Conservation (phyloP, 2,797 vertebrate genomes). For the Brachymystax lenok region DNA sequence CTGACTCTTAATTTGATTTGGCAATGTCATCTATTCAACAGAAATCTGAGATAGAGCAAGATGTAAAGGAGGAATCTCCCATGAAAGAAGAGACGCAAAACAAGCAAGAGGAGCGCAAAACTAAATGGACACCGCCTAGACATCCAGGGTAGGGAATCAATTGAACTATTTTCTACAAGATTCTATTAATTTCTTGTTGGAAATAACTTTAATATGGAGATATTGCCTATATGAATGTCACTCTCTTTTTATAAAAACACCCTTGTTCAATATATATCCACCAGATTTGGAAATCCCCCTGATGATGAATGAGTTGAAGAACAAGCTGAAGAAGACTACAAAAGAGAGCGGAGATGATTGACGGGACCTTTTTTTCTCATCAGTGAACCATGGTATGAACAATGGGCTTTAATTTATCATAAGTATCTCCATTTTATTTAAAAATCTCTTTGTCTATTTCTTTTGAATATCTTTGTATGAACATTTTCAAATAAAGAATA, state of each 20-base stretch:
- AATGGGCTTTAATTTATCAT: no score
- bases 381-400: no score
- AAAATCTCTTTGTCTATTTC: no score
- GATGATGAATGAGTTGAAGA: slow-evolving; percentile 77
- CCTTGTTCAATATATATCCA: no score
- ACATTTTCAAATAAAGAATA: no score
- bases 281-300: slow-evolving; percentile 77
- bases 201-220: no score
- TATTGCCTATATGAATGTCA: no score
- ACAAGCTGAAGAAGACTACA: slow-evolving; percentile 74
- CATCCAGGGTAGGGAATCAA: neutral
- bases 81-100: neutral
- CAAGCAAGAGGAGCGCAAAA: neutral
- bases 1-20: neutral
- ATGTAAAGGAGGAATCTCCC: neutral
- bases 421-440: no score
- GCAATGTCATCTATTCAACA: neutral
- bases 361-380: neutral
- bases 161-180: neutral
- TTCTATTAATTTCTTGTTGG: neutral
- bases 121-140: neutral
- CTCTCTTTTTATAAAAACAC: no score
- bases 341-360: slow-evolving; percentile 56
- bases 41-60: neutral
- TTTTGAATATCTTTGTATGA: no score